Percentiles rank a stretch among this genome's conserved stretches.
phyloP scores from a whole-genome alignment of 2,797 vertebrate genomes.

The Australoheros facetus region DNA sequence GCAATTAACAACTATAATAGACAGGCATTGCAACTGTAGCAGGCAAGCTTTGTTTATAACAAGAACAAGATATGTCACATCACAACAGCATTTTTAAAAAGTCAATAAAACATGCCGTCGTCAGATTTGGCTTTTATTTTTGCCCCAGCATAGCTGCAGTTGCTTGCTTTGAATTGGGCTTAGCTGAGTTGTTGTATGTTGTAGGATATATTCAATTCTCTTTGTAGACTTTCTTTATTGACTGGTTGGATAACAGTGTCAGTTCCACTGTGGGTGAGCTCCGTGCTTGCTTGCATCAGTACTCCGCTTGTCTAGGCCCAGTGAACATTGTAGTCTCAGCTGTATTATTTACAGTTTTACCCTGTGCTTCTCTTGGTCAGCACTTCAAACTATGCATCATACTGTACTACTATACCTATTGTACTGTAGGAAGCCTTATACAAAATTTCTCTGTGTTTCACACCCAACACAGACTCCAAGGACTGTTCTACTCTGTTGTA shows the following conservation, averaged over 20 bases:
- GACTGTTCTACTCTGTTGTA: slow-evolving; percentile 34
- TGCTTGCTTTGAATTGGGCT: background rate
- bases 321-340: slow-evolving; percentile 34
- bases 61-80: slow-evolving; percentile 13
- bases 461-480: slow-evolving; percentile 25
- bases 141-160: background rate
- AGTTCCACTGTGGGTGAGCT: slow-evolving; percentile 31
- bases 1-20: slow-evolving; percentile 41
- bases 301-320: slow-evolving; percentile 21
- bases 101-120: slow-evolving; percentile 25
- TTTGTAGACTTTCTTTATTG: slow-evolving; percentile 37
- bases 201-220: slow-evolving; percentile 45
- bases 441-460: slow-evolving; percentile 30
- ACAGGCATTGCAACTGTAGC: slow-evolving; percentile 19
- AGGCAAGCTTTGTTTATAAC: slow-evolving; percentile 24
- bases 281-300: slow-evolving; percentile 19
- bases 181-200: slow-evolving; percentile 33
- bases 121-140: slow-evolving; percentile 20
- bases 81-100: slow-evolving; percentile 16
- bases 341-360: slow-evolving; percentile 70
- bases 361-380: slow-evolving; percentile 37
- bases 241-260: slow-evolving; percentile 28
- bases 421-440: slow-evolving; percentile 1
- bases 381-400: slow-evolving; percentile 30
- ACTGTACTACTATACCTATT: slow-evolving; percentile 18